Conservation (phyloP, 2,888 invertebrate genomes). For the Parnassius glacialis region DNA sequence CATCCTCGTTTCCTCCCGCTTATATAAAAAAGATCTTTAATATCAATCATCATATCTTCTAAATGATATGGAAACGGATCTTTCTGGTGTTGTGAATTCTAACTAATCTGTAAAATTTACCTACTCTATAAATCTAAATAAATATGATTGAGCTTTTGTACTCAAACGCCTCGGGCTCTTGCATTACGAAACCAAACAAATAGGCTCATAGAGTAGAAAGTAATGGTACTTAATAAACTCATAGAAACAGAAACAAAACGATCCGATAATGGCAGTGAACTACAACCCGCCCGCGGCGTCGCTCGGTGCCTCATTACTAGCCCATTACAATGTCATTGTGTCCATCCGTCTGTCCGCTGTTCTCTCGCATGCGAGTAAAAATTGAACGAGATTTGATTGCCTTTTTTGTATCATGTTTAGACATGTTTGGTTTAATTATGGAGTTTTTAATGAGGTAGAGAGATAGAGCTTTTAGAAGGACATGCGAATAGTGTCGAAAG, state of each 20-base stretch:
- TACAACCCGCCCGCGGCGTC: constrained; percentile 34
- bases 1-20: too few species aligned
- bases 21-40: too few species aligned
- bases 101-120: too few species aligned
- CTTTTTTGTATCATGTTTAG: constrained; percentile 11
- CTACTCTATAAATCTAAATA: background rate
- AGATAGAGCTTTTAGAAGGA: too few species aligned
- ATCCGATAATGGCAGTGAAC: constrained; percentile 27
- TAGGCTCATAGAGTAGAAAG: background rate
- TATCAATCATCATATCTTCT: too few species aligned
- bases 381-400: constrained; percentile 20
- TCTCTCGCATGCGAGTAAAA: constrained; percentile 8
- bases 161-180: constrained; percentile 6
- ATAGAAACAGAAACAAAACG: constrained; percentile 20
- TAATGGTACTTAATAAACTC: constrained; percentile 23
- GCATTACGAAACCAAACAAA: constrained; percentile 20
- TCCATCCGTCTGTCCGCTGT: constrained; percentile 33
- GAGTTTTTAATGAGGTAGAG: constrained; percentile 1
- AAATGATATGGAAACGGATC: too few species aligned
- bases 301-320: constrained; percentile 39
- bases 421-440: background rate
- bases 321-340: constrained; percentile 46
- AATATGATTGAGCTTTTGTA: constrained; percentile 15
- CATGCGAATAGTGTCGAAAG: too few species aligned
- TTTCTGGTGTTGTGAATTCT: too few species aligned